These are phyloP conservation scores for Scolopax rusticola DNA, from an alignment of 2,797 vertebrate genomes.

Conservation along the genomic window DNA sequence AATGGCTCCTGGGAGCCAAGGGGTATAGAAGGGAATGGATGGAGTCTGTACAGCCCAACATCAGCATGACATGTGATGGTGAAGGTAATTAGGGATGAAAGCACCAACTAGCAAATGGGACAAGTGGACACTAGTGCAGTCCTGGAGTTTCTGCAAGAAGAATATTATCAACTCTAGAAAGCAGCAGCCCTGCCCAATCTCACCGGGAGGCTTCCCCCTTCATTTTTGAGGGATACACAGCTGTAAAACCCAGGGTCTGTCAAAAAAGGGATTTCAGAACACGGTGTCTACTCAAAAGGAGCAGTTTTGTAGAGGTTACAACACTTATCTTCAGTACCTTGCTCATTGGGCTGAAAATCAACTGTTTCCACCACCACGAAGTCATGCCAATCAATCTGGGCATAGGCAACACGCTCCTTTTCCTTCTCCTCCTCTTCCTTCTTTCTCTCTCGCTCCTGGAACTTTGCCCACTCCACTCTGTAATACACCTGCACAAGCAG, in stretches of 20 bases:
- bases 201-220: not conserved
- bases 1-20: not conserved
- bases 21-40: not conserved
- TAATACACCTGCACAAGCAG: constrained; percentile 88
- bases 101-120: not conserved
- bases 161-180: not conserved
- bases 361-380: constrained; percentile 99
- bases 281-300: not conserved
- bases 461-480: constrained; percentile 98
- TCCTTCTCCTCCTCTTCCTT: constrained; percentile 98
- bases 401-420: constrained; percentile 95
- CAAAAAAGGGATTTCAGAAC: not conserved
- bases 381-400: constrained; percentile 99
- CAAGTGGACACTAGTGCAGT: not conserved
- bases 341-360: constrained; percentile 97
- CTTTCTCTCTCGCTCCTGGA: constrained; percentile 96
- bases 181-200: not conserved
- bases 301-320: not conserved
- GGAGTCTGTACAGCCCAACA: not conserved
- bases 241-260: not conserved
- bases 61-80: not conserved
- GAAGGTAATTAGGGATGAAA: not conserved
- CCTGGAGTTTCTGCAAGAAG: not conserved
- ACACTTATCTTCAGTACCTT: constrained; percentile 80
- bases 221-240: not conserved